Evolutionary conservation across 2,888 invertebrate genomes (phyloP).

Genomic region (Ptychoptera contaminata): DNA sequence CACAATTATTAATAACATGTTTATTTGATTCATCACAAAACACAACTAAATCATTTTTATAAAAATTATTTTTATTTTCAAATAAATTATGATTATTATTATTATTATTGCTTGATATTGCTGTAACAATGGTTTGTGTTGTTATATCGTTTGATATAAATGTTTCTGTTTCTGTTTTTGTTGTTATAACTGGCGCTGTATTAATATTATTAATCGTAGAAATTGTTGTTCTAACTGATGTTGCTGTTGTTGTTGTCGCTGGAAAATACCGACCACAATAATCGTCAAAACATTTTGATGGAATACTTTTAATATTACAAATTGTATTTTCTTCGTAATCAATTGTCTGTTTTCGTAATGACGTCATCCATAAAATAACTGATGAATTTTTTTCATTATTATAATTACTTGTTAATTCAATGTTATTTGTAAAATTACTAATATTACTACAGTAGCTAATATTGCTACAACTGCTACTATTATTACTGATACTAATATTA

Average conservation of each 20-base stretch:
- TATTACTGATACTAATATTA: too few species aligned
- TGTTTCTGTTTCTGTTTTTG: neutral
- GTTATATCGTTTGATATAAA: neutral
- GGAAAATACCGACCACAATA: conserved; percentile 7
- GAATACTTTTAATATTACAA: conserved; percentile 26
- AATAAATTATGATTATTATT: conserved; percentile 15
- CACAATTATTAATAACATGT: neutral
- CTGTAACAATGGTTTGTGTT: too few species aligned
- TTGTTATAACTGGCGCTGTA: neutral
- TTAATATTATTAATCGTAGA: neutral
- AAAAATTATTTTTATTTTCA: conserved; percentile 10
- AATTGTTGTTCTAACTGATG: neutral
- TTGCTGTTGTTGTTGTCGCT: neutral
- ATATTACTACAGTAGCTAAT: too few species aligned
- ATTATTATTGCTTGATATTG: conserved; percentile 6
- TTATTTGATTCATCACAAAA: neutral
- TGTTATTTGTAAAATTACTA: too few species aligned
- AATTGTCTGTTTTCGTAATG: conserved; percentile 23
- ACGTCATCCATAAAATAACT: conserved; percentile 21
- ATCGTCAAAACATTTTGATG: conserved; percentile 15
- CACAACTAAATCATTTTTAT: conserved; percentile 1
- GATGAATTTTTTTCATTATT: too few species aligned
- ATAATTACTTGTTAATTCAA: too few species aligned
- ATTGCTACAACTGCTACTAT: too few species aligned
- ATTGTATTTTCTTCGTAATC: conserved; percentile 18